Evolutionary conservation across 1,140 invertebrate genomes (phyloP).

Genomic region (Pteromalus puparum): DNA sequence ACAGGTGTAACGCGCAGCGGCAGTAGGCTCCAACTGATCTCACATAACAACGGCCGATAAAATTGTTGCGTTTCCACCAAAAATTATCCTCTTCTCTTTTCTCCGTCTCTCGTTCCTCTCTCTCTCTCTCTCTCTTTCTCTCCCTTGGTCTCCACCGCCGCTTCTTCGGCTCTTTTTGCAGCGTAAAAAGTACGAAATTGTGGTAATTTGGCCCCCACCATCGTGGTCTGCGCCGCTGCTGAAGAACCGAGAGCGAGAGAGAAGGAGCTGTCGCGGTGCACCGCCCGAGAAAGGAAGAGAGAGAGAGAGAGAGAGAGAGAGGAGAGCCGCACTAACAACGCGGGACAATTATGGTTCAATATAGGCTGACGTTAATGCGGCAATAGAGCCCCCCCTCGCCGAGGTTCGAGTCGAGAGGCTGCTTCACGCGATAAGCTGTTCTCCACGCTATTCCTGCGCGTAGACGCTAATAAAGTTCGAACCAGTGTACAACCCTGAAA

Average conservation of each 20-base stretch:
- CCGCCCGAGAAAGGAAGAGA: slow-evolving; percentile 44
- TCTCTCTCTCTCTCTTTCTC: slow-evolving; percentile 27
- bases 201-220: slow-evolving; percentile 71
- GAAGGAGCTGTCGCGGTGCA: slow-evolving; percentile 41
- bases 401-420: slow-evolving; percentile 23
- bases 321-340: slow-evolving; percentile 58
- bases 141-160: neutral
- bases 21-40: slow-evolving; percentile 73
- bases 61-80: slow-evolving; percentile 74
- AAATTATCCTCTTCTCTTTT: slow-evolving; percentile 71
- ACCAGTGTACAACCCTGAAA: neutral
- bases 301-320: slow-evolving; percentile 49
- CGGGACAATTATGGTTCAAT: slow-evolving; percentile 66
- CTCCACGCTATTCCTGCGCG: neutral
- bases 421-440: slow-evolving; percentile 53
- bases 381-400: slow-evolving; percentile 52
- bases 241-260: neutral
- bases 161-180: slow-evolving; percentile 48
- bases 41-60: slow-evolving; percentile 73
- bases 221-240: slow-evolving; percentile 50
- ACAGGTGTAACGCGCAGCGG: slow-evolving; percentile 71
- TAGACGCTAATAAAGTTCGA: neutral
- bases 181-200: slow-evolving; percentile 73
- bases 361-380: slow-evolving; percentile 60
- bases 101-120: slow-evolving; percentile 45